Percentiles rank a stretch among this genome's conserved stretches.
Conservation (phyloP, 1,140 invertebrate species). For the Papilio xuthus region DNA sequence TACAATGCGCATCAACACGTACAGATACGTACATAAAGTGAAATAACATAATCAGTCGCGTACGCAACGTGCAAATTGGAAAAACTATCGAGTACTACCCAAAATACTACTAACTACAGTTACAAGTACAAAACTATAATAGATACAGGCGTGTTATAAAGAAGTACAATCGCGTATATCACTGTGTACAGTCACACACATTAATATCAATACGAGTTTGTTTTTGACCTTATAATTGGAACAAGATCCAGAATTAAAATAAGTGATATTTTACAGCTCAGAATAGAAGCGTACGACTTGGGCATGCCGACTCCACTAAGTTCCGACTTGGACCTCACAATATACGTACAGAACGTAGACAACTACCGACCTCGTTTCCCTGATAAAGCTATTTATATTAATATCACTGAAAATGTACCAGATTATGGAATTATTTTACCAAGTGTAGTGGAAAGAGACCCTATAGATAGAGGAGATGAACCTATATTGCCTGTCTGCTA, state of each 20-base stretch:
- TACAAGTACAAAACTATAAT: neutral
- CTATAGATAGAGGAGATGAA: constrained; percentile 90
- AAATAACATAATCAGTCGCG: neutral
- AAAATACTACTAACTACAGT: no score
- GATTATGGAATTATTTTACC: constrained; percentile 87
- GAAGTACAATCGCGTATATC: neutral
- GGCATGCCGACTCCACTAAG: constrained; percentile 92
- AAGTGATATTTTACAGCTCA: constrained; percentile 83
- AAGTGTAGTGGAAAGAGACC: constrained; percentile 92
- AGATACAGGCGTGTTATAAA: neutral
- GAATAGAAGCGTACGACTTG: constrained; percentile 94
- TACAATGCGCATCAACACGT: neutral
- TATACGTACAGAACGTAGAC: constrained; percentile 94
- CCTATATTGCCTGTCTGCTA: constrained; percentile 91
- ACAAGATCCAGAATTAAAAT: constrained; percentile 10
- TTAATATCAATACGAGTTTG: neutral
- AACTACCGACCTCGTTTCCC: constrained; percentile 94
- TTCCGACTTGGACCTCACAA: constrained; percentile 93
- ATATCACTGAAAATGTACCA: constrained; percentile 91
- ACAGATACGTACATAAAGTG: neutral
- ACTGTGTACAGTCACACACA: neutral
- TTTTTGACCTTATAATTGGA: neutral
- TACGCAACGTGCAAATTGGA: neutral
- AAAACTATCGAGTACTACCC: no score
- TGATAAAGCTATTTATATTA: constrained; percentile 86